phyloP scores from a whole-genome alignment of 2,888 invertebrate genomes.

The Himalopsyche kuldschensis region DNA sequence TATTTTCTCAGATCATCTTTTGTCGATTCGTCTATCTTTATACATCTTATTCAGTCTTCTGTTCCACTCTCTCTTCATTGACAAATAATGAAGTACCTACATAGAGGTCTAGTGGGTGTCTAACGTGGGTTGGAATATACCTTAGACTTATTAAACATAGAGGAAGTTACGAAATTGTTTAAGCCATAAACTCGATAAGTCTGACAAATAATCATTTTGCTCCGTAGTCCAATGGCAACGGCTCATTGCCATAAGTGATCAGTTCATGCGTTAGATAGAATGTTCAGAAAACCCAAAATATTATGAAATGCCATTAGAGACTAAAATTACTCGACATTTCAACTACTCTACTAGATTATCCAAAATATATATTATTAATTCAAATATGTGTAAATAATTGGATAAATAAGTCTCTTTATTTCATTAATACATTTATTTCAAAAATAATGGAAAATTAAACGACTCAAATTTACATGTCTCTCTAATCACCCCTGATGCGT shows the following conservation, averaged over 20 bases:
- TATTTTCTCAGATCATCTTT: neutral
- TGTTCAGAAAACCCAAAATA: too few species aligned
- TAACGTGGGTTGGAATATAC: slow-evolving; percentile 26
- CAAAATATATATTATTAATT: too few species aligned
- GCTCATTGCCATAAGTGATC: neutral
- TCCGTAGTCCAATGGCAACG: neutral
- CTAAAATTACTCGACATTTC: too few species aligned
- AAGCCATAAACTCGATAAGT: slow-evolving; percentile 30
- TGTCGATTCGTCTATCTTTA: neutral
- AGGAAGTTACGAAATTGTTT: slow-evolving; percentile 38
- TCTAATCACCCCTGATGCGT: too few species aligned
- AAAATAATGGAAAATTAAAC: too few species aligned
- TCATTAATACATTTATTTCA: too few species aligned
- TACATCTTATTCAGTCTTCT: neutral
- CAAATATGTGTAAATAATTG: too few species aligned
- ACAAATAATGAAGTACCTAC: slow-evolving; percentile 11
- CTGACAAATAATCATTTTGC: slow-evolving; percentile 7
- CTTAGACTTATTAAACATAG: slow-evolving; percentile 32
- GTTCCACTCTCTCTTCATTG: slow-evolving; percentile 14
- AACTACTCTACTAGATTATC: too few species aligned
- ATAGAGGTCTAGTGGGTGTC: slow-evolving; percentile 12
- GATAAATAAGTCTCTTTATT: too few species aligned
- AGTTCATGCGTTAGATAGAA: too few species aligned
- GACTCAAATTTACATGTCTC: too few species aligned
- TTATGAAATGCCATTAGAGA: too few species aligned